Conservation (phyloP, 2,113 vertebrate species). For the Silurus meridionalis region DNA sequence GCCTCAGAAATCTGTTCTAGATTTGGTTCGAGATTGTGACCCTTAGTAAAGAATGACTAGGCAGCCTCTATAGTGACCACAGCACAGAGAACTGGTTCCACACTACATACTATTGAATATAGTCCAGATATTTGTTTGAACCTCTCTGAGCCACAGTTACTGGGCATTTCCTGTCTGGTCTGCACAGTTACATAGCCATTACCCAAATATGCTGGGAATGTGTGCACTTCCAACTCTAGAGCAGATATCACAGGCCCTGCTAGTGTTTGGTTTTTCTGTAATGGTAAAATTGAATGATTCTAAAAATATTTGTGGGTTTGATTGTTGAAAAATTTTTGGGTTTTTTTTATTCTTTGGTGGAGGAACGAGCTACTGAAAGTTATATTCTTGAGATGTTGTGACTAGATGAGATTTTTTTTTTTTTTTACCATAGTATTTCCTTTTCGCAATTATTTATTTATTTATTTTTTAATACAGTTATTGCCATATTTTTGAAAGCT, state of each 20-base stretch:
- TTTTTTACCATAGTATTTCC: slow-evolving; percentile 31
- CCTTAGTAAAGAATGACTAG: background rate
- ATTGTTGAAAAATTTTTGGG: slow-evolving; percentile 34
- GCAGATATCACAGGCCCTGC: slow-evolving; percentile 62
- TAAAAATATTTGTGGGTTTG: slow-evolving; percentile 35
- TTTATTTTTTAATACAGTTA: no score
- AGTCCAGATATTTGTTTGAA: slow-evolving; percentile 39
- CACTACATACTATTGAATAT: slow-evolving; percentile 25
- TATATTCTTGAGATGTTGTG: slow-evolving; percentile 4
- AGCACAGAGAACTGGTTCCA: background rate
- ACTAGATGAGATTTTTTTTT: slow-evolving; percentile 11
- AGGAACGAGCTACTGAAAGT: slow-evolving; percentile 29
- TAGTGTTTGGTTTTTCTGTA: slow-evolving; percentile 57
- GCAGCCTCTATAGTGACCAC: background rate
- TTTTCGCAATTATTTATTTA: background rate
- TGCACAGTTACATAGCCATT: slow-evolving; percentile 38
- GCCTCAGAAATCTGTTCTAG: slow-evolving; percentile 62
- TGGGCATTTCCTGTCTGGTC: slow-evolving; percentile 53
- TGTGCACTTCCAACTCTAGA: slow-evolving; percentile 50
- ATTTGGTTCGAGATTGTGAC: slow-evolving; percentile 1
- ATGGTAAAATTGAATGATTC: slow-evolving; percentile 57
- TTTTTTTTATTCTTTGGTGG: slow-evolving; percentile 54
- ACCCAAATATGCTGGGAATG: slow-evolving; percentile 46
- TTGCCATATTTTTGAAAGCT: background rate
- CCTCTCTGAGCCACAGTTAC: slow-evolving; percentile 35